Evolutionary conservation across 2,113 vertebrate species (phyloP).

Genomic region (Hippocampus comes): DNA sequence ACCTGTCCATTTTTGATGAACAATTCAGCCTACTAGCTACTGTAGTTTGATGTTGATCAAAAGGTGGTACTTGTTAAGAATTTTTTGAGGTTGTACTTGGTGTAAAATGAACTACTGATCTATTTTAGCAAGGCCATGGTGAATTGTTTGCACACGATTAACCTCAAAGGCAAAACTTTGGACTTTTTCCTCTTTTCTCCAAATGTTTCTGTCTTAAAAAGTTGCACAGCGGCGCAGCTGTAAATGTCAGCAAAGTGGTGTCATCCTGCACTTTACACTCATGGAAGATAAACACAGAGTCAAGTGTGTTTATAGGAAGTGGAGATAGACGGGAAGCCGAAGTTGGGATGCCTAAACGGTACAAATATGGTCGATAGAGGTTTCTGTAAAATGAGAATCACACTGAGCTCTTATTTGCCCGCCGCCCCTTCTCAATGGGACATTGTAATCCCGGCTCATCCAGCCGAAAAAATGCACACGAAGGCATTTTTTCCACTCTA

Average conservation of each 20-base stretch:
- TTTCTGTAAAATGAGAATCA: conserved; percentile 37
- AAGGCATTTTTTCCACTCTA: neutral
- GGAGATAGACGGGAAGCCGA: conserved; percentile 15
- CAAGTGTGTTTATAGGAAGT: conserved; percentile 4
- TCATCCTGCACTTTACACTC: neutral
- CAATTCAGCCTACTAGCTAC: too few relatives aligned
- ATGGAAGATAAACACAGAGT: neutral
- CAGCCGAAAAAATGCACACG: neutral
- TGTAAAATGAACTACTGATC: too few relatives aligned
- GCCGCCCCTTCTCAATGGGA: neutral
- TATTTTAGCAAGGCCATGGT: neutral
- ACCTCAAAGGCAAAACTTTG: neutral
- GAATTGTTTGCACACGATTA: too few relatives aligned
- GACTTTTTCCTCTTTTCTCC: too few relatives aligned
- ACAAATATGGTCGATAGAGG: conserved; percentile 18
- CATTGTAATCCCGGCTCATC: neutral
- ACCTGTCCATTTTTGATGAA: too few relatives aligned
- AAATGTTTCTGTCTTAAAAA: neutral
- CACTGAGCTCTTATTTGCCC: neutral
- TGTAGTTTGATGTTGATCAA: too few relatives aligned
- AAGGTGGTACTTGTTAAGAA: too few relatives aligned
- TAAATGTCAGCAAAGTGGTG: neutral
- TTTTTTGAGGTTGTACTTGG: too few relatives aligned
- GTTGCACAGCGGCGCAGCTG: neutral
- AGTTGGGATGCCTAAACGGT: conserved; percentile 31